These are phyloP conservation scores for Aporophyla lueneburgensis DNA, from an alignment of 2,888 invertebrate genomes.

Conservation along the genomic window DNA sequence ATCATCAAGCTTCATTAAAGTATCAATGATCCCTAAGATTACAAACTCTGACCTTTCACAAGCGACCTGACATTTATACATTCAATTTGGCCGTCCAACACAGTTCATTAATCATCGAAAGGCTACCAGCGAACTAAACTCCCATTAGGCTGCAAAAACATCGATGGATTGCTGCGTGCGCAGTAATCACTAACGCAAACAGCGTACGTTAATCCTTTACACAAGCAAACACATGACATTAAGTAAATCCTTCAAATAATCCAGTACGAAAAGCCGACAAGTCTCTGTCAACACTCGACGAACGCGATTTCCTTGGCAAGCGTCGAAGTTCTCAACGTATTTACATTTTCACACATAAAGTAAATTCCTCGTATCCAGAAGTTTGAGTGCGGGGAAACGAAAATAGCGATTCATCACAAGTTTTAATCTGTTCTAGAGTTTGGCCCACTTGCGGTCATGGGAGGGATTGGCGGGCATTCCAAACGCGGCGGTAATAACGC, in stretches of 20 bases:
- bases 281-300: conserved; percentile 87
- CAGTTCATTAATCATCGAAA: conserved; percentile 75
- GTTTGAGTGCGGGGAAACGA: conserved; percentile 83
- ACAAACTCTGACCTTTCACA: conserved; percentile 70
- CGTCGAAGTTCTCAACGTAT: conserved; percentile 85
- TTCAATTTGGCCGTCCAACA: conserved; percentile 71
- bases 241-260: conserved; percentile 89
- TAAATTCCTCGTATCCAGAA: conserved; percentile 86
- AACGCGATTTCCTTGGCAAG: conserved; percentile 86
- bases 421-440: conserved; percentile 89
- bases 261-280: conserved; percentile 86
- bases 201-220: conserved; percentile 82
- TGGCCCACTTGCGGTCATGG: conserved; percentile 82
- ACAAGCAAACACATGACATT: conserved; percentile 85
- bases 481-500: conserved; percentile 43
- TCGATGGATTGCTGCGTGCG: conserved; percentile 74
- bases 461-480: conserved; percentile 47
- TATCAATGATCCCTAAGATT: conserved; percentile 66
- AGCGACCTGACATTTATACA: conserved; percentile 74
- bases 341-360: conserved; percentile 90
- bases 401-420: conserved; percentile 89
- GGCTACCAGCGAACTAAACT: conserved; percentile 67
- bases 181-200: conserved; percentile 81
- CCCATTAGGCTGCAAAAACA: conserved; percentile 80
- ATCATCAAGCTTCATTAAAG: conserved; percentile 66